These are phyloP conservation scores for Apistogramma diplotaenia DNA, from an alignment of 2,113 vertebrate genomes.

Conservation along the genomic window DNA sequence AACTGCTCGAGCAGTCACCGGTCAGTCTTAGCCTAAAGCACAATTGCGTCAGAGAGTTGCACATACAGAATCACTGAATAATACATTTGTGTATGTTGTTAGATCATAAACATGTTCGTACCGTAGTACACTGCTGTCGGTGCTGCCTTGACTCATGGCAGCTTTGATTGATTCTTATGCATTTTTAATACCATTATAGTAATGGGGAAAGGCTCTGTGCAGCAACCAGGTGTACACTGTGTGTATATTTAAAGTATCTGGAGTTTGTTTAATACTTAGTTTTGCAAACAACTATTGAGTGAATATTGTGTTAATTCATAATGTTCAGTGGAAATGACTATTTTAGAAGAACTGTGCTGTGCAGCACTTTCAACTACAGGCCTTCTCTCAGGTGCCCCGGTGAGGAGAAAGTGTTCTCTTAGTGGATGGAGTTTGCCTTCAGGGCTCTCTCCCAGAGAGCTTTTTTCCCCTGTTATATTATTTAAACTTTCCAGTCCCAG, in stretches of 20 bases:
- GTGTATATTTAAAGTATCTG: background rate
- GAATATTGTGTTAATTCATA: background rate
- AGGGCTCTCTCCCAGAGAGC: background rate
- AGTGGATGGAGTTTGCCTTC: background rate
- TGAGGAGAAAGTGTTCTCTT: background rate
- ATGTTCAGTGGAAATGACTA: background rate
- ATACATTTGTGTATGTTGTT: conserved; percentile 1
- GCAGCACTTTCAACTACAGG: background rate
- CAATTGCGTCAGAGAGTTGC: background rate
- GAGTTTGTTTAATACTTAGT: background rate
- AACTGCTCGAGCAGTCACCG: background rate
- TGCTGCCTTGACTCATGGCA: background rate
- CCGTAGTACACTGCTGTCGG: background rate
- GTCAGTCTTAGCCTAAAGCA: conserved; percentile 6
- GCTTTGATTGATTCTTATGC: conserved; percentile 1
- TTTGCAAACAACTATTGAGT: background rate
- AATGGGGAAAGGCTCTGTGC: background rate
- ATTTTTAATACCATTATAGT: background rate
- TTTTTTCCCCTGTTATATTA: background rate
- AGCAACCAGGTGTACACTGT: background rate
- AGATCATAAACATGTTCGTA: conserved; percentile 5
- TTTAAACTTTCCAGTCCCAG: background rate
- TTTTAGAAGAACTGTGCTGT: background rate
- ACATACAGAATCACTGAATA: conserved; percentile 6
- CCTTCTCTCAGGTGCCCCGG: background rate